phyloP scores from a whole-genome alignment of 2,113 vertebrate species.

The Aplodontia rufa region DNA sequence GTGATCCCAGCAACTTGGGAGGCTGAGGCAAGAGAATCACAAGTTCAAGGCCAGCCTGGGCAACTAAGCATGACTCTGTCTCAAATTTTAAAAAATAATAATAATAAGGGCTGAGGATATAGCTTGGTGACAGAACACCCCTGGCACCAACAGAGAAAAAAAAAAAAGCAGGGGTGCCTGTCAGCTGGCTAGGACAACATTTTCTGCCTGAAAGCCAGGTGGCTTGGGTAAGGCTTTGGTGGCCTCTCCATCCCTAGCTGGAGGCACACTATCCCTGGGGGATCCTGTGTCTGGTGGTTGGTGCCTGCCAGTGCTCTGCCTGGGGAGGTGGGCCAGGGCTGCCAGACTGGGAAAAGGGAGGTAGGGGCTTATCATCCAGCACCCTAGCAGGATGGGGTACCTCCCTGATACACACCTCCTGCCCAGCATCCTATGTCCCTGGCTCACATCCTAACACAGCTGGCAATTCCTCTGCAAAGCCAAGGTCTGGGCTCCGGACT shows the following conservation, averaged over 20 bases:
- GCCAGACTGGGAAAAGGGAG: background rate
- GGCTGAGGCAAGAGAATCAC: no score
- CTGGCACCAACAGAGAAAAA: background rate
- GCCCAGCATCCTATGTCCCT: background rate
- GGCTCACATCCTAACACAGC: background rate
- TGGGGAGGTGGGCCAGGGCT: background rate
- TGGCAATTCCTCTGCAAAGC: background rate
- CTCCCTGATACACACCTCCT: accelerated
- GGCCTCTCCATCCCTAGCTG: background rate
- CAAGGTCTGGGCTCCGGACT: background rate
- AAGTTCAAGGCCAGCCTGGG: no score
- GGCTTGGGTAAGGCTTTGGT: background rate
- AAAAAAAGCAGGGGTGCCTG: background rate
- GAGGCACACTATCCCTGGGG: background rate
- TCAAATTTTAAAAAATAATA: no score
- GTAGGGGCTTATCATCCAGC: background rate
- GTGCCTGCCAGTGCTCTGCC: background rate
- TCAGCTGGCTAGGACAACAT: accelerated
- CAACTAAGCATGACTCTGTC: no score
- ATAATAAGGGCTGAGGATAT: no score
- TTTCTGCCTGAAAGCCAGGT: background rate
- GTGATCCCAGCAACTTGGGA: no score
- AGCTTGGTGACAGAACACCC: no score
- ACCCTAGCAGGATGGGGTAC: background rate
- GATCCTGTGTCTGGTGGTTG: background rate